These are phyloP conservation scores for Molorchus minor DNA, from an alignment of 2,888 invertebrate species.

Conservation along the genomic window DNA sequence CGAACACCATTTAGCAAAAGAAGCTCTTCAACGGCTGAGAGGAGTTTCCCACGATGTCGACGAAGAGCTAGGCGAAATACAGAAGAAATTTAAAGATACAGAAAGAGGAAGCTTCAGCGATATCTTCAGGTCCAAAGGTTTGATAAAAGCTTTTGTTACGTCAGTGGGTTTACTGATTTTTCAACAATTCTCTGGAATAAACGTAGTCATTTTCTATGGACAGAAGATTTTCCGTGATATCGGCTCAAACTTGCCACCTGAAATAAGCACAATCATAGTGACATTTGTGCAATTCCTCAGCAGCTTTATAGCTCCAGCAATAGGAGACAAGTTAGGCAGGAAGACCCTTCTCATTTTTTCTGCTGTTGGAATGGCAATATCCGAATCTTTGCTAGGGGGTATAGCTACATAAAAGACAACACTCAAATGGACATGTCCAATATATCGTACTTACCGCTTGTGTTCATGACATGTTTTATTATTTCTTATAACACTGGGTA, in stretches of 20 bases:
- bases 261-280: conserved; percentile 78
- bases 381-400: conserved; percentile 65
- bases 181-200: conserved; percentile 86
- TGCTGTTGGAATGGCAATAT: conserved; percentile 68
- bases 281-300: conserved; percentile 79
- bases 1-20: conserved; percentile 69
- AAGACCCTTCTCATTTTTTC: conserved; percentile 77
- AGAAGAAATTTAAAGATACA: conserved; percentile 21
- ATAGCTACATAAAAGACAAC: conserved; percentile 62
- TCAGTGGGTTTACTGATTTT: conserved; percentile 76
- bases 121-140: conserved; percentile 68
- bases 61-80: conserved; percentile 20
- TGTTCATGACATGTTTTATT: conserved; percentile 72
- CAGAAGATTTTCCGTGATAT: conserved; percentile 75
- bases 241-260: conserved; percentile 67
- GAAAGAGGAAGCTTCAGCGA: conserved; percentile 42
- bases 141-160: conserved; percentile 79
- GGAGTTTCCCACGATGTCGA: conserved; percentile 56
- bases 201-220: conserved; percentile 81
- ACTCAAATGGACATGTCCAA: conserved; percentile 16
- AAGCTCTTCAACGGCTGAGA: conserved; percentile 73
- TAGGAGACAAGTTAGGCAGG: conserved; percentile 81
- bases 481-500: conserved; percentile 75
- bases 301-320: conserved; percentile 77
- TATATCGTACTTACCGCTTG: conserved; percentile 72